Conservation (phyloP, 2,797 vertebrate genomes). For the Notolabrus celidotus region DNA sequence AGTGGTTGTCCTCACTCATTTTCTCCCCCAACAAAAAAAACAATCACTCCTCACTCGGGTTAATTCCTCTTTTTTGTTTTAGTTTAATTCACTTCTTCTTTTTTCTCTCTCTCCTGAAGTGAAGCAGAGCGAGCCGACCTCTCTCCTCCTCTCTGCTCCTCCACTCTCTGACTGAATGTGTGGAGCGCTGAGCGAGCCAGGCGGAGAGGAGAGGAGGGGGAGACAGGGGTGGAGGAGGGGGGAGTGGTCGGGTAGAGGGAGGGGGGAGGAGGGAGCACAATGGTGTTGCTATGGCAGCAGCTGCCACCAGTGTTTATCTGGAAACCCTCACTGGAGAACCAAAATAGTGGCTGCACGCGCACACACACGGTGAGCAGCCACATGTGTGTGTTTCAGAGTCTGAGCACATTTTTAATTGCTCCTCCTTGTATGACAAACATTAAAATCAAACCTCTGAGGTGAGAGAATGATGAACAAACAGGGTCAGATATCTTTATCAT, state of each 20-base stretch:
- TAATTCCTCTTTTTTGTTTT: slow-evolving; percentile 36
- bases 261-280: slow-evolving; percentile 79
- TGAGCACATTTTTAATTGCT: slow-evolving; percentile 10
- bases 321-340: slow-evolving; percentile 81
- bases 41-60: slow-evolving; percentile 3
- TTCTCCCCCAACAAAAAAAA: slow-evolving; percentile 21
- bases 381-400: background rate
- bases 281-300: slow-evolving; percentile 92
- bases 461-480: no score
- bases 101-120: slow-evolving; percentile 49
- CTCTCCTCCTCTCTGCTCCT: slow-evolving; percentile 74
- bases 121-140: slow-evolving; percentile 67
- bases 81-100: slow-evolving; percentile 39
- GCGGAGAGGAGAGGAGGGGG: slow-evolving; percentile 62
- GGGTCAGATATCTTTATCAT: no score
- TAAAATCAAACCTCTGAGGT: background rate
- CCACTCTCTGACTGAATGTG: slow-evolving; percentile 71
- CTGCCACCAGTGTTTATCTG: slow-evolving; percentile 93
- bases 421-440: background rate
- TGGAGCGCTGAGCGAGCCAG: slow-evolving; percentile 60
- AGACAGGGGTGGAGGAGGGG: slow-evolving; percentile 22
- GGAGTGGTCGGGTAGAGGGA: slow-evolving; percentile 38
- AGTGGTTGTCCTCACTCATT: slow-evolving; percentile 92
- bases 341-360: slow-evolving; percentile 76
- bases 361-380: background rate